Percentiles rank a stretch among this genome's conserved stretches.
Evolutionary conservation across 2,797 vertebrate genomes (phyloP).

Genomic region (Sarcophilus harrisii): DNA sequence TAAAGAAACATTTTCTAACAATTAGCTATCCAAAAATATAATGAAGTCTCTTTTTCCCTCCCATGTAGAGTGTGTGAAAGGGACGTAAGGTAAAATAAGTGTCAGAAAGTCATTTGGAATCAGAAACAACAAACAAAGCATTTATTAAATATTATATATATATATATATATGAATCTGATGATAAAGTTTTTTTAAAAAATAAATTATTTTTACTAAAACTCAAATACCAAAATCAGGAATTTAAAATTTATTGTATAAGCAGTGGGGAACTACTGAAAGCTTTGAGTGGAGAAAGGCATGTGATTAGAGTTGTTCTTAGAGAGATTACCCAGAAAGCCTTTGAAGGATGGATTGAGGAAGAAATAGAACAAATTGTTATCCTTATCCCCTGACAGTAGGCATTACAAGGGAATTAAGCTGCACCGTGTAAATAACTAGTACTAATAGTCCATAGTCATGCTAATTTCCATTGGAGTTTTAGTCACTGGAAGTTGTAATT

Average conservation of each 20-base stretch:
- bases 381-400: not conserved
- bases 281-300: not conserved
- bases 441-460: not conserved
- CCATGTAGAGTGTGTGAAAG: not conserved
- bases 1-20: not conserved
- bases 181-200: not conserved
- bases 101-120: not conserved
- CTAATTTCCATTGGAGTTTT: not conserved
- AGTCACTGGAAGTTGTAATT: not conserved
- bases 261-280: not conserved
- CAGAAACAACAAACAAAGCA: not conserved
- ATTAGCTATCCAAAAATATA: not conserved
- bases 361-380: not conserved
- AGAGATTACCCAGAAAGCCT: not conserved
- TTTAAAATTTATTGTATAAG: not conserved
- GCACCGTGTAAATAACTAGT: not conserved
- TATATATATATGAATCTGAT: no score
- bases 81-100: not conserved
- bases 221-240: not conserved
- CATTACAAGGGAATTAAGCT: not conserved
- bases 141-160: not conserved
- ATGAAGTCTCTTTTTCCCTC: not conserved
- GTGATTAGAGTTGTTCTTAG: not conserved
- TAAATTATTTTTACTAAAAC: not conserved
- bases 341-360: not conserved